Conservation (phyloP, 2,113 vertebrate species). For the Platycercus adscitus region DNA sequence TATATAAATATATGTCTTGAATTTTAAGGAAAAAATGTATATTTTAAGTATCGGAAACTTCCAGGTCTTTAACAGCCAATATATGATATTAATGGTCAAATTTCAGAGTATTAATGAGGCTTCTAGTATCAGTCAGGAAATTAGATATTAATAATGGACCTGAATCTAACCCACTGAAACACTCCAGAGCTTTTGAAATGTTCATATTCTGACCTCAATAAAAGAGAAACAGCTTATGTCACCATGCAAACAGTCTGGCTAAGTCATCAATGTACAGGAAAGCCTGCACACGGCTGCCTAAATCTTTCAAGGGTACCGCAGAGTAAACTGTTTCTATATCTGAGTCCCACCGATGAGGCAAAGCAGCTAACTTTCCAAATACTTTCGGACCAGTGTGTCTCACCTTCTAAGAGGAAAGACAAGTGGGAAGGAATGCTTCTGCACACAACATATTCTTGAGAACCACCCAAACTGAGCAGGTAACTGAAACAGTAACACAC, state of each 20-base stretch:
- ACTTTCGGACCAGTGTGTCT: neutral
- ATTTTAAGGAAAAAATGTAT: constrained; percentile 47
- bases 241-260: neutral
- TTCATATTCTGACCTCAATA: neutral
- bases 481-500: neutral
- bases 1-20: constrained; percentile 17
- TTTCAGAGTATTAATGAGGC: constrained; percentile 45
- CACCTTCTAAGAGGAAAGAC: neutral
- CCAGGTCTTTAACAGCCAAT: constrained; percentile 67
- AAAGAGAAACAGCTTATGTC: neutral
- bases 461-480: neutral
- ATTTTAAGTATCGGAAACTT: constrained; percentile 66
- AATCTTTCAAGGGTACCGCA: neutral
- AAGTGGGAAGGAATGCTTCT: neutral
- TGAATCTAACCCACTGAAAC: constrained; percentile 21
- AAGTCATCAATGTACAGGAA: neutral
- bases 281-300: neutral
- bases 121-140: constrained; percentile 60
- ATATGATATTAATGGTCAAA: constrained; percentile 59
- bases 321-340: neutral
- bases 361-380: neutral
- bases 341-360: neutral
- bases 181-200: neutral
- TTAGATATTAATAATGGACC: constrained; percentile 58
- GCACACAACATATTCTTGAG: neutral